These are phyloP conservation scores for Catocala fraxini DNA, from an alignment of 2,888 invertebrate genomes.

Conservation along the genomic window DNA sequence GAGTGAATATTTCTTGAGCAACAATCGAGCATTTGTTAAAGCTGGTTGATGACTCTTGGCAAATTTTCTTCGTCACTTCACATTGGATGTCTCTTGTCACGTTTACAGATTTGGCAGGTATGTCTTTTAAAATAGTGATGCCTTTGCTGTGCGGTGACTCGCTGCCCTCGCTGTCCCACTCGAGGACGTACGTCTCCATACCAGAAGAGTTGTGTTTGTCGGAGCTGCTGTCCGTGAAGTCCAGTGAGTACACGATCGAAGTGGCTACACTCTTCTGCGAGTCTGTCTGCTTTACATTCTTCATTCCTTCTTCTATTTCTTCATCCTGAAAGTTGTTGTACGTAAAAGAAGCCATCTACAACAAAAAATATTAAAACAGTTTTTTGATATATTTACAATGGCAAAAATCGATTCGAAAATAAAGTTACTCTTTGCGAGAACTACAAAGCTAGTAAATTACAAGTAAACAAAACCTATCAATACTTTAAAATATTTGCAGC, in stretches of 20 bases:
- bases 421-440: too few species aligned
- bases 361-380: background rate
- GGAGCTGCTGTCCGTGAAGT: constrained; percentile 77
- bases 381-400: too few species aligned
- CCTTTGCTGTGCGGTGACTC: constrained; percentile 60
- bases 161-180: constrained; percentile 72
- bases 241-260: constrained; percentile 72
- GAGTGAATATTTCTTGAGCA: constrained; percentile 80
- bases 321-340: constrained; percentile 62
- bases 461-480: background rate
- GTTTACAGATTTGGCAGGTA: constrained; percentile 20
- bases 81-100: constrained; percentile 46
- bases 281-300: constrained; percentile 72
- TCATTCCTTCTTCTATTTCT: constrained; percentile 76
- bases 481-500: background rate
- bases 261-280: constrained; percentile 81
- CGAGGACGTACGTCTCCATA: constrained; percentile 78
- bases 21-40: constrained; percentile 56
- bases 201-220: constrained; percentile 77
- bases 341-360: background rate
- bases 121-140: constrained; percentile 52
- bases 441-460: too few species aligned
- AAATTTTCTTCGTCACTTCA: constrained; percentile 37
- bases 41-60: constrained; percentile 49
- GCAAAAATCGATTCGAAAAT: too few species aligned